Percentiles rank a stretch among this genome's conserved stretches.
Evolutionary conservation across 1,140 invertebrate species (phyloP).

Genomic region (Drosophila pectinifera): DNA sequence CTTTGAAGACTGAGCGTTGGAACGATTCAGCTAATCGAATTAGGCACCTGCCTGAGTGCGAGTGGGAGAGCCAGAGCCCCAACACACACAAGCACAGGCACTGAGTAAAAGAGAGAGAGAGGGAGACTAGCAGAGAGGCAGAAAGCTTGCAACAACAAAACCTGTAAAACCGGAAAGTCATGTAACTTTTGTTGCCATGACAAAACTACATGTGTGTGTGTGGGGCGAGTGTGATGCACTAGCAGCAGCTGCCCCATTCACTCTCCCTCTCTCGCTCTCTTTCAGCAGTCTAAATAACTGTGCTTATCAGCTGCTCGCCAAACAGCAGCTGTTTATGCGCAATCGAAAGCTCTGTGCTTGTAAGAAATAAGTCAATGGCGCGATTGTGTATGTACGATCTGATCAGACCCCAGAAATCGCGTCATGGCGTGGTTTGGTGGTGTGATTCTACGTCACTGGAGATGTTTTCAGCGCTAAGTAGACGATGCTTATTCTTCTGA

Average conservation of each 20-base stretch:
- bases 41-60: slow-evolving; percentile 58
- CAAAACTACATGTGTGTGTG: not conserved
- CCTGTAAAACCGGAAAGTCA: slow-evolving; percentile 74
- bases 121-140: slow-evolving; percentile 20
- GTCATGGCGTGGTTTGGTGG: slow-evolving; percentile 17
- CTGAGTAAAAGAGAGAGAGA: not conserved
- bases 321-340: slow-evolving; percentile 66
- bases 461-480: slow-evolving; percentile 3
- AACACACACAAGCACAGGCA: not conserved
- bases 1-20: slow-evolving; percentile 56
- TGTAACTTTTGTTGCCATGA: slow-evolving; percentile 66
- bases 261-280: slow-evolving; percentile 18
- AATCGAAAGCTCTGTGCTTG: slow-evolving; percentile 38
- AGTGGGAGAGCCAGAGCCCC: slow-evolving; percentile 31
- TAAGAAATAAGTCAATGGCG: slow-evolving; percentile 27
- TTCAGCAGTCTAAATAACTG: slow-evolving; percentile 52
- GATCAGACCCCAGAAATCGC: slow-evolving; percentile 12
- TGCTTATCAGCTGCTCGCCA: slow-evolving; percentile 72
- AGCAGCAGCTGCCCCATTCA: slow-evolving; percentile 39
- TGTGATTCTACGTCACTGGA: slow-evolving; percentile 37
- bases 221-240: not conserved
- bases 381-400: not conserved
- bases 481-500: slow-evolving; percentile 10
- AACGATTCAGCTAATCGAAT: slow-evolving; percentile 65
- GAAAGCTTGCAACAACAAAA: slow-evolving; percentile 56